Evolutionary conservation across 2,113 vertebrate species (phyloP), one percentile per base, ranked within the genome.

Genomic region (Anguilla japonica): DNA sequence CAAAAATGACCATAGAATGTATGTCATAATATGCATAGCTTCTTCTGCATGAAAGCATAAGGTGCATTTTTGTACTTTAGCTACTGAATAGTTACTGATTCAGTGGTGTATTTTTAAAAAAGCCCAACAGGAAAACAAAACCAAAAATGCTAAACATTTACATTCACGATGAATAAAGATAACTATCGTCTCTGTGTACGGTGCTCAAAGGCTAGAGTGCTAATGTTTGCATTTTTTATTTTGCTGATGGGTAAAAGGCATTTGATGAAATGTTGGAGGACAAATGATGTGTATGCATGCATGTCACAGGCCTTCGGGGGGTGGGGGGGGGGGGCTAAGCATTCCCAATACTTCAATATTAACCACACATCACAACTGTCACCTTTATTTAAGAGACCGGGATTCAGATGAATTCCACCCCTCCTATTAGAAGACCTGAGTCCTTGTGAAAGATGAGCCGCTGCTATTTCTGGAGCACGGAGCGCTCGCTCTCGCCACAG

Each of bases 391-490:
- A 92, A 93, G 91, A 92, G 91, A 93, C 94, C 90, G 92, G 90
- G 92, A 94, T 95, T 94, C 90, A 95, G 95, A 96, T 95, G 92
- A 95, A 94, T 85, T 81, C 86, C 71, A 83, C 81, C 75, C 46
- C 67, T 41, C 41, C 53, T 91, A 95, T 92, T 93, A 94, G 94
- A 92, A 93, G 92, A 96, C 93, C 95, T 94, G 93, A 95, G 93
- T 94, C 93, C 93, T 91, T 87, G 93, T 96, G 95, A 96, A 95
- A 94, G 94, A 96, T 96, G 95, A 95, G 93, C 95, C 93, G 92
- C 91, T 92, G 94, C 94, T 96, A 96, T 96, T 96, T 95, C 93
- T 94, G 95, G 95, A 95, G 93, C 94, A 92, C 90, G 90, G 89
- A 93, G 93, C 87, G 93, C 94, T 93, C 89, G 84, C 87, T 93